Conservation (phyloP, 2,113 vertebrate genomes). For the Sprattus sprattus region DNA sequence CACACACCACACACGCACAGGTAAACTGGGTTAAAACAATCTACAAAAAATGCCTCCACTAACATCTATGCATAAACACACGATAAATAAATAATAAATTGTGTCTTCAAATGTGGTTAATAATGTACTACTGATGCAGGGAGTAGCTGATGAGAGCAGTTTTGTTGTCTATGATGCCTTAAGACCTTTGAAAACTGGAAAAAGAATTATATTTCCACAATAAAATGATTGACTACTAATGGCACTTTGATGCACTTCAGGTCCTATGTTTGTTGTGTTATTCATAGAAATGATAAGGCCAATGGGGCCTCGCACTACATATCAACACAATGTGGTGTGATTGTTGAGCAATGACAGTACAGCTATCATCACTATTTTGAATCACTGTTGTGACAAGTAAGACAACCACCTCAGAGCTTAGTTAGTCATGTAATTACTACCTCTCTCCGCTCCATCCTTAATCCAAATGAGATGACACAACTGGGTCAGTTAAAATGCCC, state of each 20-base stretch:
- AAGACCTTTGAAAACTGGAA: too few species aligned
- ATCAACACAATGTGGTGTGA: neutral
- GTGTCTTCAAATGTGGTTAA: too few species aligned
- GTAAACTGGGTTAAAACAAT: too few species aligned
- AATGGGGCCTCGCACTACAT: neutral
- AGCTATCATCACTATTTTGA: neutral
- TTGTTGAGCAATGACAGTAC: neutral
- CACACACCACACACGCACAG: too few species aligned
- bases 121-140: too few species aligned
- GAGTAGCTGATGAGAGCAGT: too few species aligned
- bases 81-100: too few species aligned
- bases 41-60: too few species aligned
- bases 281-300: neutral
- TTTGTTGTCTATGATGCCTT: too few species aligned
- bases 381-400: neutral
- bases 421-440: neutral
- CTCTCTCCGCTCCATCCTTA: neutral
- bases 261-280: neutral
- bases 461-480: neutral
- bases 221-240: neutral
- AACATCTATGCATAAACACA: too few species aligned
- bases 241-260: neutral
- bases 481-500: neutral
- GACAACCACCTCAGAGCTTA: neutral
- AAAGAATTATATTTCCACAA: neutral